phyloP scores from a whole-genome alignment of 2,888 invertebrate genomes.

The Phaonia tiefii region DNA sequence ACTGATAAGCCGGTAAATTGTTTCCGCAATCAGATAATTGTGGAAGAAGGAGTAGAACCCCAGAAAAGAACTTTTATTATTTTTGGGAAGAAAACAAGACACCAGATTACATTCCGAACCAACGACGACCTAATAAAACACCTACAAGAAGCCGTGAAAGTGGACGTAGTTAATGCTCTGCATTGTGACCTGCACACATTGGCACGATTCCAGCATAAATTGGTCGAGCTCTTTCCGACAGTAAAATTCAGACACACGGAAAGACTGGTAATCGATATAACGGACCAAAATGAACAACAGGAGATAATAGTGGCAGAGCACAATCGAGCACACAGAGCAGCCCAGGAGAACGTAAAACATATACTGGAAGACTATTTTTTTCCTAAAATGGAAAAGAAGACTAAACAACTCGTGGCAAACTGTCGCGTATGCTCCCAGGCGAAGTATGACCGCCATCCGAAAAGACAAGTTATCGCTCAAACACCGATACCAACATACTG shows the following conservation, averaged over 20 bases:
- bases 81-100: neutral
- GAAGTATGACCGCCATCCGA: constrained; percentile 61
- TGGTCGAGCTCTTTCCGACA: neutral
- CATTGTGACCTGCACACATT: neutral
- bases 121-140: neutral
- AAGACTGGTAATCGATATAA: neutral
- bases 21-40: constrained; percentile 66
- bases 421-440: constrained; percentile 30
- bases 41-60: constrained; percentile 44
- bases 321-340: constrained; percentile 60
- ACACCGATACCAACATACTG: constrained; percentile 53
- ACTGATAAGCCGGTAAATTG: constrained; percentile 67
- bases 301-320: constrained; percentile 31
- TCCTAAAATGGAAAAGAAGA: constrained; percentile 30
- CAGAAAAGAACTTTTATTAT: neutral
- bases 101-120: neutral
- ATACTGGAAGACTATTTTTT: constrained; percentile 63
- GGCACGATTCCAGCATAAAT: neutral
- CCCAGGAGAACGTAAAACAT: constrained; percentile 67
- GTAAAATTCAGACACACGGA: neutral
- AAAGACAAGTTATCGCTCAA: constrained; percentile 52
- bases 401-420: constrained; percentile 57
- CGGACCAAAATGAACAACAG: neutral
- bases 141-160: neutral
- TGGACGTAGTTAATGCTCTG: neutral